Conservation (phyloP, 2,797 vertebrate species). For the Mormyrops attenuatus region DNA sequence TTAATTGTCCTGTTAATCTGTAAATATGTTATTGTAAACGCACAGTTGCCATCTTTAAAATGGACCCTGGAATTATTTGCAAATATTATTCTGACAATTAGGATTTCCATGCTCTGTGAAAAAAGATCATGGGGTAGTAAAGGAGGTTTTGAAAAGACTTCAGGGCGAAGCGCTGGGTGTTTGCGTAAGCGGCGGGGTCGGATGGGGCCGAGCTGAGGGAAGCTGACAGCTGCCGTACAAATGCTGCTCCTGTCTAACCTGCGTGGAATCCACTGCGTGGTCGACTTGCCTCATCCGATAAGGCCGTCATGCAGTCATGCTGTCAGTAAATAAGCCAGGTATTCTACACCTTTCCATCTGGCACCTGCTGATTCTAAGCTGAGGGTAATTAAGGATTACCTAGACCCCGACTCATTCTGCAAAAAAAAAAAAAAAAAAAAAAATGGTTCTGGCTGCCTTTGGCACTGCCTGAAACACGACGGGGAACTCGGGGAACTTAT, state of each 20-base stretch:
- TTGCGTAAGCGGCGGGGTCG: background rate
- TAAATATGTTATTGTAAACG: background rate
- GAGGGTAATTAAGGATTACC: constrained; percentile 14
- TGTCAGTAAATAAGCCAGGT: constrained; percentile 47
- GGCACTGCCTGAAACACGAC: too few species aligned
- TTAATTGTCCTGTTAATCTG: background rate
- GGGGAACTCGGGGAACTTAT: background rate
- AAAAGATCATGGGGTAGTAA: background rate
- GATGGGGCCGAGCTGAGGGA: constrained; percentile 40
- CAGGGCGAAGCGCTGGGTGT: background rate
- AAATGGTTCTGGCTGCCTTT: background rate
- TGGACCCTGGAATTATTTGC: background rate
- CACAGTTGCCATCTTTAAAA: background rate
- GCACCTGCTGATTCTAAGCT: constrained; percentile 35
- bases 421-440: background rate
- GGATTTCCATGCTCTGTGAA: background rate
- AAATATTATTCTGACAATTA: background rate
- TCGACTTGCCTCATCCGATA: constrained; percentile 33
- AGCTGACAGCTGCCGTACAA: constrained; percentile 59
- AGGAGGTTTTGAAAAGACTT: background rate
- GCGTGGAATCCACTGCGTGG: constrained; percentile 23
- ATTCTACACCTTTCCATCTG: constrained; percentile 33
- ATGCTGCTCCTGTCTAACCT: constrained; percentile 50
- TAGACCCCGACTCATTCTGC: background rate
- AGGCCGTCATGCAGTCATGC: constrained; percentile 45